Evolutionary conservation across 2,797 vertebrate genomes (phyloP), one percentile per base, ranked within the genome.

Genomic region (Lophius americanus): DNA sequence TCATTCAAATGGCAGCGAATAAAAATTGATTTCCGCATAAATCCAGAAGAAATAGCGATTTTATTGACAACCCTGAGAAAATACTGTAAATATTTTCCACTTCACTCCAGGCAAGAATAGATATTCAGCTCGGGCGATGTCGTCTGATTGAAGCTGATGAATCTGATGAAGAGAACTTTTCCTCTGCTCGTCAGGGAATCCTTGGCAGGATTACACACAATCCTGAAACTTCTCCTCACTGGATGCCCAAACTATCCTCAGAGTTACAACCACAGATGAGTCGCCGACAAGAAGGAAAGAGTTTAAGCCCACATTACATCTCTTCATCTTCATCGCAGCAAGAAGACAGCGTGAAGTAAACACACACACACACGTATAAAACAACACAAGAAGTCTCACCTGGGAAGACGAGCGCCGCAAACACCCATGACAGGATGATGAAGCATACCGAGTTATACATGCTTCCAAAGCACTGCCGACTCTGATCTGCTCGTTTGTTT

Each of bases 371-470:
- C 0, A 60, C 13, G 55, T 9, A 35, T n/a, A 43, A 37, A 75
- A 73, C 33, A 75, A 73, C 33, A 79, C 58, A 69, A 68, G 36
- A 76, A 79, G 70, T 73, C 86, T 91, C 94, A 94, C 94, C 94
- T 94, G 93, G 92, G 75, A 93, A 94, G 46, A 93, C 83, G 73
- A 94, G 91, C 73, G 85, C 76, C 43, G 92, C 90, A 75, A 94
- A 90, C 83, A 94, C 76, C 92, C 92, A 92, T 33, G 91, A 87
- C 72, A 92, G 82, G 82, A 93, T 76, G 85, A 94, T 72, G 78
- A 93, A 89, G 80, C 89, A 94, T 58, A 88, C 76, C 41, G 92
- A 90, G 72, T 91, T 92, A 81, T 89, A 88, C 94, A 94, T 94
- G 90, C 84, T 93, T 92, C 83, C 72, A 55, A 75, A 81, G 86